Conservation (phyloP, 1,140 invertebrate genomes). For the Paraescarpia echinospica region DNA sequence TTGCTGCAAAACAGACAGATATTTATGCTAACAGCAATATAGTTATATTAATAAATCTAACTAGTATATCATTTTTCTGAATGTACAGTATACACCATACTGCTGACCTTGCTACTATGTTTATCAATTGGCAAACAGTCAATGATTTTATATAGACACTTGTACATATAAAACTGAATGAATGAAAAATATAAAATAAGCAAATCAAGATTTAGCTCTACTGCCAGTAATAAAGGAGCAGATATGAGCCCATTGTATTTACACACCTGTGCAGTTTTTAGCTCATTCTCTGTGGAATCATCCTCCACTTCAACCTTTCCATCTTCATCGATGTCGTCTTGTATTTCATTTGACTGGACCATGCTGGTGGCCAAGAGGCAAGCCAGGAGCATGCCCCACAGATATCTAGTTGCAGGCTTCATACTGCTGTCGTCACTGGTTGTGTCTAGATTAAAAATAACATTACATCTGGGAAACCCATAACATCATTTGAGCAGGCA, state of each 20-base stretch:
- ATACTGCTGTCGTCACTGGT: not conserved
- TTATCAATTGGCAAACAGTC: not conserved
- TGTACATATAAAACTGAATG: not conserved
- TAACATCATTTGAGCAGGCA: not conserved
- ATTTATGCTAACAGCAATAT: not conserved
- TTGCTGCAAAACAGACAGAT: slow-evolving; percentile 36
- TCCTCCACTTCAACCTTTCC: not conserved
- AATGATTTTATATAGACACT: not conserved
- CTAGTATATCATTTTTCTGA: not conserved
- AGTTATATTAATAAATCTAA: not conserved
- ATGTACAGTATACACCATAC: not conserved
- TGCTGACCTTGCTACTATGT: not conserved
- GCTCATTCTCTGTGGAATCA: not conserved
- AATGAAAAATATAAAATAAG: no score
- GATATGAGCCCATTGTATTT: not conserved
- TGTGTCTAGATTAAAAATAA: not conserved
- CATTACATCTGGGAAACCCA: not conserved
- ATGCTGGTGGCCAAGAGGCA: not conserved
- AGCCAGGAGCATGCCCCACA: not conserved
- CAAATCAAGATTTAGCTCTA: not conserved
- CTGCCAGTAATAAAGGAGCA: not conserved
- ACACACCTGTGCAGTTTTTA: not conserved
- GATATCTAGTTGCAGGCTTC: not conserved
- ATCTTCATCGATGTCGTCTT: not conserved
- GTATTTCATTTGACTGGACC: not conserved